Evolutionary conservation across 2,888 invertebrate species (phyloP), one percentile per base, ranked within the genome.

Genomic region (Chesias legatella): DNA sequence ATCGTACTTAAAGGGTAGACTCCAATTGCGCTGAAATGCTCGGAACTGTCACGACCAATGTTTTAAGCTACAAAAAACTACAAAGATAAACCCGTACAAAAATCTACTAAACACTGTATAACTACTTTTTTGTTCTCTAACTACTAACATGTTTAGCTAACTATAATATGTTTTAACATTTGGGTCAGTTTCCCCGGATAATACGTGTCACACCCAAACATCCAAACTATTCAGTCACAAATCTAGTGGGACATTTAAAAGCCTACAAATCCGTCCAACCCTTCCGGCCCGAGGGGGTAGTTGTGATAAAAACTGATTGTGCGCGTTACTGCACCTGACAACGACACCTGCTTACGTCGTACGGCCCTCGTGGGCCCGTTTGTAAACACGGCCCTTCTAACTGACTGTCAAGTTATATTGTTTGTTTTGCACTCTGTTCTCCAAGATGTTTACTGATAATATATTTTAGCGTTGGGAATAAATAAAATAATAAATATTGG

Each of bases 271-370:
- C 36, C 34, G 33, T 26, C 40, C 35, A 45, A 49, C 49, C 46
- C 43, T 41, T 43, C 11, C 24, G 20, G 36, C 67, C 62, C 67
- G 27, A 13, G 58, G 55, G 64, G 52, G 56, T 40, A 48, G 56
- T 56, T 60, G 58, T 54, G 60, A 67, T 67, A 69, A 69, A 67
- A 69, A 65, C 63, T 60, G 67, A 69, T 69, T 67, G 68, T 46
- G 43, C 41, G 33, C 51, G 27, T 44, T 44, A 53, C 58, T 49
- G 39, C 58, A 65, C 70, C 67, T 67, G 70, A 54, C 55, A 52
- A 42, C 36, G 48, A 58, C 70, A 67, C 68, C 68, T 69, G 68
- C 43, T 57, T 43, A 45, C 50, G 13, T 17, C 13, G 3, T 27
- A 33, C 30, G 48, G 53, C 47, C 30, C 53, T 43, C 48, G 7